Conservation (phyloP, 2,113 vertebrate genomes). For the Ranitomeya imitator region DNA sequence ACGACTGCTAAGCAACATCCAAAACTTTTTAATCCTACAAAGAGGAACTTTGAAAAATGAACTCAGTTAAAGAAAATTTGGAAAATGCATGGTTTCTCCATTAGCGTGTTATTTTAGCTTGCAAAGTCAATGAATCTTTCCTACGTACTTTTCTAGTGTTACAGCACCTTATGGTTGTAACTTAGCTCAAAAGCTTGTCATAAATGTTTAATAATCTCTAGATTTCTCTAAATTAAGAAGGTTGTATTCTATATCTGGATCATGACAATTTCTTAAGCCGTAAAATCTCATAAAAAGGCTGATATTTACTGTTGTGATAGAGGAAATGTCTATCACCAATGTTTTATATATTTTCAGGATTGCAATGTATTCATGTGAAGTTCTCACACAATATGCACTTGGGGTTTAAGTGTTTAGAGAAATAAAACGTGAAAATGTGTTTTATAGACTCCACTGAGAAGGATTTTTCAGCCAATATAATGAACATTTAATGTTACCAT, state of each 20-base stretch:
- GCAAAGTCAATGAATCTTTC: conserved; percentile 1
- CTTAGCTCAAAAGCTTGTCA: neutral
- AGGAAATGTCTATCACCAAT: conserved; percentile 23
- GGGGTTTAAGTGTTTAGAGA: conserved; percentile 44
- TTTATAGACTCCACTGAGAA: neutral
- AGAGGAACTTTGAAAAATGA: no score
- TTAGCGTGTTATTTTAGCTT: neutral
- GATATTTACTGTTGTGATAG: conserved; percentile 1
- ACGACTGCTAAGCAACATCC: no score
- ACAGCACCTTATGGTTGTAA: neutral
- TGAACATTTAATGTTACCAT: conserved; percentile 21
- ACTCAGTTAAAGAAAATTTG: neutral
- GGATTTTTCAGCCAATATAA: neutral
- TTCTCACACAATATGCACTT: conserved; percentile 37
- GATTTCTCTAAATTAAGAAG: neutral
- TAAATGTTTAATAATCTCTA: conserved; percentile 17
- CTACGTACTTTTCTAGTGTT: neutral
- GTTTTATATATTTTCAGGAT: conserved; percentile 30
- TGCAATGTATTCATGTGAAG: conserved; percentile 18
- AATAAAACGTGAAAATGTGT: conserved; percentile 13
- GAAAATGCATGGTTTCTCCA: neutral
- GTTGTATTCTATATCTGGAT: conserved; percentile 12
- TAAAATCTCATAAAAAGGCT: conserved; percentile 9
- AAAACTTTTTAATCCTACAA: neutral
- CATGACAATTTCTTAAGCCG: neutral